Evolutionary conservation across 2,888 invertebrate species (phyloP), one percentile per base, ranked within the genome.

Genomic region (Meloe dianella): DNA sequence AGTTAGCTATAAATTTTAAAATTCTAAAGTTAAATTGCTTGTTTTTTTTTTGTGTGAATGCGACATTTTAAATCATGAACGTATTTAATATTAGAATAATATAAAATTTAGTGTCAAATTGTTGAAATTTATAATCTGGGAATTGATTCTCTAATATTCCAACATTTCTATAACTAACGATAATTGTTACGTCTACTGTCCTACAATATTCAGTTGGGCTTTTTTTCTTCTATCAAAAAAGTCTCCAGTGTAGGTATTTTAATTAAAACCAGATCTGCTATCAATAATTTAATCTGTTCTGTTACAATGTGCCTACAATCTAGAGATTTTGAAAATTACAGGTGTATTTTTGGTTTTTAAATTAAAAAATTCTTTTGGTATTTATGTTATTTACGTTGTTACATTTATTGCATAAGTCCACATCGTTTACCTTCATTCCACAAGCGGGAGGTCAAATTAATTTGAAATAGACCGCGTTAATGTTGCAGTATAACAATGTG

Each of bases 51-150:
- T 9, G 17, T 8, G 7, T 17, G 41, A n/a, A n/a, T n/a, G n/a
- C 9, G 9, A 47, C 41, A 20, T 47, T 47, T 47, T 47, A 47
- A 20, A 20, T 47, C 41, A 17, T 20, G 41, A 47, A 17, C 4
- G 9, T 47, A 2, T 47, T 47, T 47, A 20, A 47, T 47, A 20
- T n/a, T n/a, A n/a, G n/a, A n/a, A n/a, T n/a, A n/a, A n/a, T n/a
- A 9, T 47, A 47, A 2, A 47, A 1, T 47, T 47, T 9, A 20
- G 6, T 47, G 47, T 47, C 47, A 20, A 47, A 47, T 47, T 20
- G 20, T 47, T 20, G 47, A 47, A 47, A 47, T 47, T 47, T 47
- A 47, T 47, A 47, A 47, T 20, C 47, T 47, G 47, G 47, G 20
- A 41, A 41, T 17, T 0, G n/a, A 41, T 41, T 41, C 17, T 41